Evolutionary conservation across 2,888 invertebrate genomes (phyloP).

Genomic region (Ennomos fuscantarius): DNA sequence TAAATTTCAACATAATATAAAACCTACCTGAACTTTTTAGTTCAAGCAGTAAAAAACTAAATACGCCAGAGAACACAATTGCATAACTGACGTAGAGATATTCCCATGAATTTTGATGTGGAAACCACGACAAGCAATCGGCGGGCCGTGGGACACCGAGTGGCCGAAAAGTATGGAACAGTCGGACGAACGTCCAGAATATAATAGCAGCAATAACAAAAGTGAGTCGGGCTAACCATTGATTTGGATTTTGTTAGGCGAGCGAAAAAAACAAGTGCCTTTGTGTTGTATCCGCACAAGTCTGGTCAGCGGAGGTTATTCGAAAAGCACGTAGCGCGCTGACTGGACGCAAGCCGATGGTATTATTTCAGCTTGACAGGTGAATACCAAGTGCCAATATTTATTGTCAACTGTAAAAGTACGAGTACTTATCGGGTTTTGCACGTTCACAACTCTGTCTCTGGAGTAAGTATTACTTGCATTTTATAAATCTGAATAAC

Average conservation of each 20-base stretch:
- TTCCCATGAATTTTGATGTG: slow-evolving; percentile 63
- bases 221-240: slow-evolving; percentile 80
- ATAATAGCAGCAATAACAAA: slow-evolving; percentile 80
- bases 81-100: slow-evolving; percentile 45
- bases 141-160: slow-evolving; percentile 42
- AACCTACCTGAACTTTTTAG: not conserved
- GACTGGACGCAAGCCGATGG: slow-evolving; percentile 56
- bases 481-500: slow-evolving; percentile 11
- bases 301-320: slow-evolving; percentile 65
- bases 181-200: slow-evolving; percentile 60
- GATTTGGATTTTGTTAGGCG: slow-evolving; percentile 77
- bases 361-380: slow-evolving; percentile 71
- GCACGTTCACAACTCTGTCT: slow-evolving; percentile 36
- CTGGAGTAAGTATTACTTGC: slow-evolving; percentile 5
- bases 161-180: slow-evolving; percentile 61
- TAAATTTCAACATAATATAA: too few species aligned
- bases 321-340: slow-evolving; percentile 53
- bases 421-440: slow-evolving; percentile 50
- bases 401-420: slow-evolving; percentile 56
- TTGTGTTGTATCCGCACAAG: slow-evolving; percentile 73
- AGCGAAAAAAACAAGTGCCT: slow-evolving; percentile 71
- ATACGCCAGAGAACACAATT: slow-evolving; percentile 35
- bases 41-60: not conserved
- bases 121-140: slow-evolving; percentile 55
- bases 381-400: slow-evolving; percentile 72